Evolutionary conservation across 1,140 invertebrate genomes (phyloP), one percentile per base, ranked within the genome.

Genomic region (Diabrotica undecimpunctata): DNA sequence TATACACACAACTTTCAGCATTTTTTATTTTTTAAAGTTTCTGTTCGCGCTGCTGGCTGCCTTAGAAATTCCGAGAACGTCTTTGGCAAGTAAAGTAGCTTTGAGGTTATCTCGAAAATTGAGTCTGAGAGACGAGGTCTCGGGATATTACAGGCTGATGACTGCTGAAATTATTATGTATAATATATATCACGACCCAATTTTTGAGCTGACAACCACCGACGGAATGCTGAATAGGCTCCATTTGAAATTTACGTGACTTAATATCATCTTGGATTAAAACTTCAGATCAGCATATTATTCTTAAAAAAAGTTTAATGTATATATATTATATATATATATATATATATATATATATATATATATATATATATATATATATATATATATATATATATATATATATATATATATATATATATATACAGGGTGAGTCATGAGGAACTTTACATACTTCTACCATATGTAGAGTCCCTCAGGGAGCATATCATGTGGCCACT

Each of bases 131-230:
- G 41, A 46, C 41, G 8, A n/a, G n/a, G 41, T 46, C 41, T 46
- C 41, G 8, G 41, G 41, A 46, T 46, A 46, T 46, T 6, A 5
- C 41, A 6, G n/a, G 41, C n/a, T 46, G 41, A 46, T n/a, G 41
- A 46, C 41, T 46, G 41, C n/a, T 46, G 41, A 46, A 46, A 46
- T 46, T 46, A 46, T 46, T 46, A 46, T 46, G 41, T 46, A 46
- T 46, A 46, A 46, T 46, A 46, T 46, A 46, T 46, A 46, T 46
- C 41, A 46, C 41, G 41, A 46, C 41, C 41, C 41, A 46, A 46
- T 46, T 46, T 46, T 46, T 46, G 41, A 46, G 41, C 41, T 46
- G 41, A 46, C 41, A 46, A 6, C 25, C 25, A 25, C 25, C 25
- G 25, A 4, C 25, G 25, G 25, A 25, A 25, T 25, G 25, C 25